Evolutionary conservation across 2,888 invertebrate species (phyloP), one percentile per base, ranked within the genome.

Genomic region (Apeira syringaria): DNA sequence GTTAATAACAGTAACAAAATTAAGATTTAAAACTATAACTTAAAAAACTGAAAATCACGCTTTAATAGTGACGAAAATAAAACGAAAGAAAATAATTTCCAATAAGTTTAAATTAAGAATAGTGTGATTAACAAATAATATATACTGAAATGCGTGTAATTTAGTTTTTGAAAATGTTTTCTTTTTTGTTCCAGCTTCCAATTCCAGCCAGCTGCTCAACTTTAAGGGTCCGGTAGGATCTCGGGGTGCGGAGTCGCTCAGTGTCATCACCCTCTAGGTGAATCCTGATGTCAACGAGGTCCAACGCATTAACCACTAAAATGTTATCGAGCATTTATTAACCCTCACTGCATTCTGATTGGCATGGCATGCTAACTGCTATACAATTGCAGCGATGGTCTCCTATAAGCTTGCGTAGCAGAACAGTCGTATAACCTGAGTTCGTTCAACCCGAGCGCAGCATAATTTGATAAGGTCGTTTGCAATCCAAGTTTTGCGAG

Each of bases 391-490:
- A 56, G 32, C 38, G 45, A 40, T 12, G 12, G 32, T 37, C 30
- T 37, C 30, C 22, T 35, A 30, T 30, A 32, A 29, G 45, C 56
- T 40, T 52, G 45, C 51, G 57, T 59, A 38, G 58, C 61, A 53
- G 58, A 63, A 49, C 55, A 61, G 68, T 54, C 66, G 68, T 62
- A 72, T 70, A 68, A 59, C 56, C 44, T 27, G 51, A 49, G 81
- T 65, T 80, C 78, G 56, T 62, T 56, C 79, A 76, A 71, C 80
- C 60, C 34, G 11, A 56, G 48, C 65, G 56, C 68, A 55, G 59
- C 67, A 67, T 75, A 63, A 77, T 81, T 80, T 83, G 84, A 84
- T 85, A 81, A 80, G 81, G 80, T 75, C 80, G 74, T 80, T 83
- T 76, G 65, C 68, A 62, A 68, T 64, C 65, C 69, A 61, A 69